Evolutionary conservation across 2,888 invertebrate genomes (phyloP), one percentile per base, ranked within the genome.

Genomic region (Monoplex corrugatus): DNA sequence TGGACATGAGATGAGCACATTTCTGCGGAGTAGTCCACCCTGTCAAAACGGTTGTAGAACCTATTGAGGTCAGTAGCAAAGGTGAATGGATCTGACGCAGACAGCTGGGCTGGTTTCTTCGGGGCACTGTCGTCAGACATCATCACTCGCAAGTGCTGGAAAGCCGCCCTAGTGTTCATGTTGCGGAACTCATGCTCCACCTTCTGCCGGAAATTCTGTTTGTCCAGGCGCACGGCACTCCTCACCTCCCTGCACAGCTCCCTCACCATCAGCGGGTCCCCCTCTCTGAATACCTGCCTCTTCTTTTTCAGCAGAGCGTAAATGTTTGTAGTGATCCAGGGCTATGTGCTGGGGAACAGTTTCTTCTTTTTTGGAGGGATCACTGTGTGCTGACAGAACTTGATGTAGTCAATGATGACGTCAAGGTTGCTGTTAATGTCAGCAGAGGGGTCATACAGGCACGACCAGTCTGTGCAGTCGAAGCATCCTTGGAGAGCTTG

Each of bases 31-130:
- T 57, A 85, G 57, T 85, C 57, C 13, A 38, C 35, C 50, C 2
- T 28, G 57, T 85, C 57, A 57, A 50, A 85, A 13, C 57, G 57
- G 10, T 0, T 13, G 16, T 85, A 85, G 57, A 85, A 57, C 5
- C 2, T 2, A 8, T 50, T 85, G 8, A 85, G 85, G 28, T 85
- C 85, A n/a, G 38, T 38, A 28, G 85, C 85, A 16, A 85, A n/a
- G 10, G 5, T 35, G 23, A 13, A 10, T 16, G 19, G 35, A 38
- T 85, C 57, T 23, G 8, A 13, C 13, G 38, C 57, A 32, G 2
- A 16, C 38, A 35, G 23, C 5, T n/a, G 2, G n/a, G 13, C n/a
- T n/a, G n/a, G n/a, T n/a, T n/a, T n/a, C 16, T 83, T 83, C 45
- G 6, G 43, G 35, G 85, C 23, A 50, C 38, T 85, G 50, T 57